These are phyloP conservation scores for Empis livida DNA, from an alignment of 2,888 invertebrate genomes.

Conservation along the genomic window DNA sequence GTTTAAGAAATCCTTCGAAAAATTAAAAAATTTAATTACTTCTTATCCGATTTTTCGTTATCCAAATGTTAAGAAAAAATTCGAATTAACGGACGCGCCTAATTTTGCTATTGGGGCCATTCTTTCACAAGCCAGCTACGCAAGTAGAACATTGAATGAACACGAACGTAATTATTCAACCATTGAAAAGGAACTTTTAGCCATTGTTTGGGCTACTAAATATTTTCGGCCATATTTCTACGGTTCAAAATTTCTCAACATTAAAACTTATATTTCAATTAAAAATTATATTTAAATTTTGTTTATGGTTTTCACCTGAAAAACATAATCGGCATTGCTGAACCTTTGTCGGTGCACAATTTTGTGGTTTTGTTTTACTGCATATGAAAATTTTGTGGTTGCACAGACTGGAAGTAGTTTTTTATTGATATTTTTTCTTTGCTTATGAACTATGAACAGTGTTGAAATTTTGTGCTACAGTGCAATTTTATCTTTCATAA, in stretches of 20 bases:
- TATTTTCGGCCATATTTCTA: constrained; percentile 4
- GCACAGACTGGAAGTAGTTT: no score
- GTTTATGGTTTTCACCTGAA: no score
- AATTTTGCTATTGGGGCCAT: constrained; percentile 4
- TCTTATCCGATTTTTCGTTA: constrained; percentile 1
- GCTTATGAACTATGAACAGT: no score
- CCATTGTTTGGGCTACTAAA: constrained; percentile 3
- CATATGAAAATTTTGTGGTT: no score
- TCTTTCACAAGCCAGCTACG: neutral
- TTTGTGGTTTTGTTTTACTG: no score
- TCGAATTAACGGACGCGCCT: constrained; percentile 3
- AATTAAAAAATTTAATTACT: constrained; percentile 4
- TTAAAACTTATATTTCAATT: no score
- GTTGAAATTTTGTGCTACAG: no score
- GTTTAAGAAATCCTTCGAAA: constrained; percentile 4
- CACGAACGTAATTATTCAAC: neutral
- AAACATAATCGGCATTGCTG: no score
- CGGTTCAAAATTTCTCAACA: constrained; percentile 1
- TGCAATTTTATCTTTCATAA: no score
- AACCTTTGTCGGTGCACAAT: no score
- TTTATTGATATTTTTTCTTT: no score
- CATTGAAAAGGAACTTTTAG: neutral
- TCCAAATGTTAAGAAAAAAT: constrained; percentile 4
- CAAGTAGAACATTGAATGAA: neutral
- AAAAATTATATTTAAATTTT: no score